Base-by-base conservation (phyloP, 2,113 vertebrate genomes). In the Terrapene triunguis region DNA sequence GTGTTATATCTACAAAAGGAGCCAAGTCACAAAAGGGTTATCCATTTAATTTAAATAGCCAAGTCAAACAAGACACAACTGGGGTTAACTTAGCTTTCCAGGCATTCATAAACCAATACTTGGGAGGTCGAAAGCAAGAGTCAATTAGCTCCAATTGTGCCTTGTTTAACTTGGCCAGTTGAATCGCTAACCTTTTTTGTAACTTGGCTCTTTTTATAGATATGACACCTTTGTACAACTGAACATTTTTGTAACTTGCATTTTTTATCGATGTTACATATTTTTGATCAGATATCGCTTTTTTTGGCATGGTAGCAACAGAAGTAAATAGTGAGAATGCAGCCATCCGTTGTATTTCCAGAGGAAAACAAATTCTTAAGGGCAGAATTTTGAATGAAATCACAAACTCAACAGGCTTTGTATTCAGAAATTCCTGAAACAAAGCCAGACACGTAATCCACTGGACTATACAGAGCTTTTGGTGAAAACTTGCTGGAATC, bases 101-200 rank as follows among this genome's bases (percentile, higher is more conserved):
- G 90, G 76, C 88, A 69, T 88, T 93, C 94, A 95, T 88, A 95
- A 97, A 88, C 91, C 94, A 25, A 47, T 94, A 92, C 84, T 50
- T 97, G 96, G 98, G 97, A 97, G 97, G 97, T 97, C 95, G 84
- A 95, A 92, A 22, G 50, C 92, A 89, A 84, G 91, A 97, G 80
- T 88, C 80, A 87, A 82, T 84, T 96, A 97, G 93, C 80, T 94
- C 84, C 97, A 91, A 95, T 96, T 97, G 89, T 95, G 62, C 96
- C 86, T 25, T 94, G 93, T 98, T 98, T 97, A 93, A 96, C 93
- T 97, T 94, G 97, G 93, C 95, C 84, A 24, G 47, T 50, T 87
- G 65, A 95, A 88, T 92, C 25, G 92, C 89, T 91, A 89, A 92
- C 76, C n/a, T 83, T 94, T 96, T 96, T 89, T 95, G 88, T 94